Evolutionary conservation across 37 sponge, comb jelly and placozoan species (phyloP).

Genomic region (Spongilla lacustris): DNA sequence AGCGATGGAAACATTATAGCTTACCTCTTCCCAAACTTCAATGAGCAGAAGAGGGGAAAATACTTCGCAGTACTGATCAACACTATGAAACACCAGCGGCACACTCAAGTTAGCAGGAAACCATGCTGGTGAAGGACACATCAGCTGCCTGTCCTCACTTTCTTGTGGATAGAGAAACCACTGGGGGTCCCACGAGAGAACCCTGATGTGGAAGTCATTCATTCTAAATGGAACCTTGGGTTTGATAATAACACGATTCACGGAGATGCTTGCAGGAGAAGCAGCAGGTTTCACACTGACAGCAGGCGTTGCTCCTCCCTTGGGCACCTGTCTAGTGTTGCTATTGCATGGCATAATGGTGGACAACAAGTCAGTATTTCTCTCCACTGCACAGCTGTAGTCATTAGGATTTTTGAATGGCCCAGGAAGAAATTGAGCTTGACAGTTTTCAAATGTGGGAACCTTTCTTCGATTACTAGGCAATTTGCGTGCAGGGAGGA

Average conservation of each 20-base stretch:
- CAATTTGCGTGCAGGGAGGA: background rate
- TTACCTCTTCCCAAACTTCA: slow-evolving; percentile 64
- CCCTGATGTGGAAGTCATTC: slow-evolving; percentile 10
- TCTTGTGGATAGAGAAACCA: slow-evolving; percentile 21
- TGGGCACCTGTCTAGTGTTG: background rate
- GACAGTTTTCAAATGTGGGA: background rate
- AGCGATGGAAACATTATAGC: background rate
- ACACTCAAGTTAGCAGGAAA: background rate
- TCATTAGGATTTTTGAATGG: background rate
- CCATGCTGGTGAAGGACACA: slow-evolving; percentile 6
- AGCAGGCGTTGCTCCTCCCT: background rate
- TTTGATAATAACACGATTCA: background rate
- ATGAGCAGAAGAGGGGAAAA: slow-evolving; percentile 40
- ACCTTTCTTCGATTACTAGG: background rate
- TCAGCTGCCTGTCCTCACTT: background rate
- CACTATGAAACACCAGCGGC: slow-evolving; percentile 31
- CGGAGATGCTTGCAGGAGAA: background rate
- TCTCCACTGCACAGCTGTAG: background rate
- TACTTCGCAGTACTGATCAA: slow-evolving; percentile 32
- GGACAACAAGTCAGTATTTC: background rate
- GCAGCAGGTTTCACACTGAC: background rate
- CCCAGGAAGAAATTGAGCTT: background rate
- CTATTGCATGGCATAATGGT: background rate
- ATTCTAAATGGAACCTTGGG: slow-evolving; percentile 8
- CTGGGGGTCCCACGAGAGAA: slow-evolving; percentile 41